Evolutionary conservation across 1,140 invertebrate genomes (phyloP), one percentile per base, ranked within the genome.

Genomic region (Leucophenga varia): DNA sequence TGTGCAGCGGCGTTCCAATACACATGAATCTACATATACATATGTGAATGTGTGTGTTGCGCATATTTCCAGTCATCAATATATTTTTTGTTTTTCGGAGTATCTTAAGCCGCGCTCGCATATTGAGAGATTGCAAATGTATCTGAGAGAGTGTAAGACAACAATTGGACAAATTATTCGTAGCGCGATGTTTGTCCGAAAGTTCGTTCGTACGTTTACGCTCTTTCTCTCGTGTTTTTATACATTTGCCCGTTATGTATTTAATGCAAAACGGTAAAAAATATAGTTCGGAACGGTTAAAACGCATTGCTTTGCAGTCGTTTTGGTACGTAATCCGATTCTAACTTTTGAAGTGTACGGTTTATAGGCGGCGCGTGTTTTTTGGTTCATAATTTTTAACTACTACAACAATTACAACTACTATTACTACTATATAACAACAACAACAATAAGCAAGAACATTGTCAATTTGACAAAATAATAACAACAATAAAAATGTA

Each of bases 281-380:
- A n/a, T n/a, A n/a, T n/a, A n/a, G n/a, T n/a, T n/a, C n/a, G n/a
- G n/a, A n/a, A n/a, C n/a, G n/a, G n/a, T n/a, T n/a, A n/a, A n/a
- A n/a, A n/a, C n/a, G n/a, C 13, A 36, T 32, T 20, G 31, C 42
- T 17, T 30, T 21, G 32, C 21, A n/a, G 42, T 44, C 31, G 30
- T 38, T n/a, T 21, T 34, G 12, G 52, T 50, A 49, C 41, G 44
- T 55, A 64, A 57, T 63, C 55, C 58, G 58, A 65, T 55, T 51
- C 55, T 56, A 55, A 65, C 61, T 65, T 53, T 65, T 61, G 65
- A 65, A 65, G 61, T 65, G 57, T 64, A 61, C 61, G 61, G 61
- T 64, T 64, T 64, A 61, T 44, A 47, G 61, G 46, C 54, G 59
- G 44, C 60, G 60, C 57, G 60, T 57, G 56, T n/a, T n/a, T n/a